phyloP scores from a whole-genome alignment of 2,797 vertebrate species.

The Tarsius wallacei region DNA sequence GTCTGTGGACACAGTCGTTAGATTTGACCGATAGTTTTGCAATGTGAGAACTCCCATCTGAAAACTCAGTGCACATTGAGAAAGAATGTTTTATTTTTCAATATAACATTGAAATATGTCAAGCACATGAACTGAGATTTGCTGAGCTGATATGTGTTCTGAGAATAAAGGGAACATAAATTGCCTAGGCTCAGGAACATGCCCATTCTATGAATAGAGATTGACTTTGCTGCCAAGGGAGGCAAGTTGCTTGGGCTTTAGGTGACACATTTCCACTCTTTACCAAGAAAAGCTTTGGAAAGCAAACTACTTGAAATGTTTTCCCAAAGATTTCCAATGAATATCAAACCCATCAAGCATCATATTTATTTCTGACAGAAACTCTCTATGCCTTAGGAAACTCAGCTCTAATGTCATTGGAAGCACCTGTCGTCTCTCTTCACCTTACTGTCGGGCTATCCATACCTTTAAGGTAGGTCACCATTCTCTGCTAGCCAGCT shows the following conservation, averaged over 20 bases:
- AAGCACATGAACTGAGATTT: constrained; percentile 72
- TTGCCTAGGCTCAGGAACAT: constrained; percentile 81
- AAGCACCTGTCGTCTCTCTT: constrained; percentile 68
- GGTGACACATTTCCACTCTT: constrained; percentile 71
- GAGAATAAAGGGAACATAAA: constrained; percentile 85
- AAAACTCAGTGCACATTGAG: constrained; percentile 18
- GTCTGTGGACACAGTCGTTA: background rate
- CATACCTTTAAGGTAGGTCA: constrained; percentile 74
- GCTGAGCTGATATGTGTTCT: constrained; percentile 67
- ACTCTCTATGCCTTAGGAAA: constrained; percentile 74
- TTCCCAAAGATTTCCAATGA: constrained; percentile 80
- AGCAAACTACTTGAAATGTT: constrained; percentile 77
- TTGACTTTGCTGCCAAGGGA: constrained; percentile 81
- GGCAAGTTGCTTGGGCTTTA: constrained; percentile 70
- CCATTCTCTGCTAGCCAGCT: constrained; percentile 45
- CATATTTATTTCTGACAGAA: constrained; percentile 78
- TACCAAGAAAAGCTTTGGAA: constrained; percentile 76
- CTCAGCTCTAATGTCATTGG: constrained; percentile 65
- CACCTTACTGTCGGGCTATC: constrained; percentile 55
- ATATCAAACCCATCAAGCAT: constrained; percentile 80
- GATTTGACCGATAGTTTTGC: constrained; percentile 17
- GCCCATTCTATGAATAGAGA: constrained; percentile 87
- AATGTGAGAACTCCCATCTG: constrained; percentile 64
- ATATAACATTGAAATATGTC: constrained; percentile 82
- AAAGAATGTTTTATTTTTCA: constrained; percentile 78